phyloP scores from a whole-genome alignment of 2,797 vertebrate species.

The Myotis daubentonii region DNA sequence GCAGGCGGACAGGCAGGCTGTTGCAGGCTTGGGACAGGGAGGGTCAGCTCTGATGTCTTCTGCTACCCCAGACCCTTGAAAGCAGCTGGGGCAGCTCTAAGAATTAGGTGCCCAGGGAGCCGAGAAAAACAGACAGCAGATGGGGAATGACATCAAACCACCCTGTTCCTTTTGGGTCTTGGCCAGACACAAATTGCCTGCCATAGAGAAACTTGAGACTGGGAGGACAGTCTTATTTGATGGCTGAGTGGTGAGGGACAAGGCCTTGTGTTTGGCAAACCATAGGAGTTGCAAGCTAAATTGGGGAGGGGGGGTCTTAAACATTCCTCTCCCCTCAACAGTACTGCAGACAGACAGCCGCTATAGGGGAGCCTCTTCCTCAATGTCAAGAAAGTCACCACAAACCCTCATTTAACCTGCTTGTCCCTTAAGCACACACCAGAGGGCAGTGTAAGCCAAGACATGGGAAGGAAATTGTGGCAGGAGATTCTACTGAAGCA shows the following conservation, averaged over 20 bases:
- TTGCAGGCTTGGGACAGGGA: neutral
- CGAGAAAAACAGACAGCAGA: neutral
- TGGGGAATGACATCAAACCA: neutral
- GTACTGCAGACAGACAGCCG: neutral
- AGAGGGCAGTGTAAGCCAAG: conserved; percentile 74
- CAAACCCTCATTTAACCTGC: neutral
- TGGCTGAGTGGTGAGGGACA: neutral
- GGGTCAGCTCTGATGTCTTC: neutral
- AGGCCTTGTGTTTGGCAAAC: neutral
- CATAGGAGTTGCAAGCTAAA: neutral
- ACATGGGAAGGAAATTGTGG: neutral
- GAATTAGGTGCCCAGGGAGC: neutral
- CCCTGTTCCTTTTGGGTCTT: neutral
- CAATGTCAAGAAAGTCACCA: conserved; percentile 40
- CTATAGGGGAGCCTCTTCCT: neutral
- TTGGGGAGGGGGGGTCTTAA: neutral
- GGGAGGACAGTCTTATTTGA: neutral
- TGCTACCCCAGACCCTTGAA: neutral
- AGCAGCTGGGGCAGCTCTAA: neutral
- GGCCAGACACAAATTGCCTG: neutral
- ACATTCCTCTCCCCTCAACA: neutral
- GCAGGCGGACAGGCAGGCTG: neutral
- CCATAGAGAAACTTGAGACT: neutral
- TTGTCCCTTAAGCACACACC: conserved; percentile 3
- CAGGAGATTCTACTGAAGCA: neutral